phyloP scores from a whole-genome alignment of 2,113 vertebrate species.

The Thalassoma bifasciatum region DNA sequence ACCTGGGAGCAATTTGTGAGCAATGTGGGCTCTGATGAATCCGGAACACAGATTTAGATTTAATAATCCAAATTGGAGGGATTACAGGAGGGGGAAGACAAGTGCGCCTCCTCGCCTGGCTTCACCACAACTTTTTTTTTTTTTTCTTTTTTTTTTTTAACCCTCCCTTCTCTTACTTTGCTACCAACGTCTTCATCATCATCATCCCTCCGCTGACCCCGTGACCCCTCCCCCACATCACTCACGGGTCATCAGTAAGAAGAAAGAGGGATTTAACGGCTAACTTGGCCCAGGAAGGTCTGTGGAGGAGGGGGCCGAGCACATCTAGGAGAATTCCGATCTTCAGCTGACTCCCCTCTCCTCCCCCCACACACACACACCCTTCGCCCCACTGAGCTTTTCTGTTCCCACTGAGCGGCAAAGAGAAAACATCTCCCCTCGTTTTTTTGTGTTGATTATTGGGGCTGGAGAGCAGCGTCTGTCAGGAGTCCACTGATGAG shows the following conservation, averaged over 20 bases:
- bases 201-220: constrained; percentile 54
- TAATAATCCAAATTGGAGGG: constrained; percentile 78
- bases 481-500: constrained; percentile 67
- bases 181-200: constrained; percentile 22
- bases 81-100: constrained; percentile 73
- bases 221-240: constrained; percentile 71
- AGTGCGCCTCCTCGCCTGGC: constrained; percentile 51
- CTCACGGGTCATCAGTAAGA: constrained; percentile 78
- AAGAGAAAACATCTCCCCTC: constrained; percentile 60
- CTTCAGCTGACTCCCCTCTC: constrained; percentile 38
- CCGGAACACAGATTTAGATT: constrained; percentile 65
- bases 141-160: too few relatives aligned
- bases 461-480: constrained; percentile 61
- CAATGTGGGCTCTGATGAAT: constrained; percentile 67
- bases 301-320: constrained; percentile 43
- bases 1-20: constrained; percentile 77
- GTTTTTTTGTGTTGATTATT: constrained; percentile 58
- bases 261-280: constrained; percentile 79
- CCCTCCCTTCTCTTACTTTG: neutral
- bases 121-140: constrained; percentile 15
- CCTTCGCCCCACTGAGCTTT: constrained; percentile 55
- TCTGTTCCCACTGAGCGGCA: constrained; percentile 58
- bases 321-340: constrained; percentile 62
- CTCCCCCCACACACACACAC: neutral
- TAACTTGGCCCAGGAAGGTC: constrained; percentile 64